These are phyloP conservation scores for Trematocara stigmaticum DNA, from an alignment of 2,113 vertebrate genomes.

Conservation along the genomic window DNA sequence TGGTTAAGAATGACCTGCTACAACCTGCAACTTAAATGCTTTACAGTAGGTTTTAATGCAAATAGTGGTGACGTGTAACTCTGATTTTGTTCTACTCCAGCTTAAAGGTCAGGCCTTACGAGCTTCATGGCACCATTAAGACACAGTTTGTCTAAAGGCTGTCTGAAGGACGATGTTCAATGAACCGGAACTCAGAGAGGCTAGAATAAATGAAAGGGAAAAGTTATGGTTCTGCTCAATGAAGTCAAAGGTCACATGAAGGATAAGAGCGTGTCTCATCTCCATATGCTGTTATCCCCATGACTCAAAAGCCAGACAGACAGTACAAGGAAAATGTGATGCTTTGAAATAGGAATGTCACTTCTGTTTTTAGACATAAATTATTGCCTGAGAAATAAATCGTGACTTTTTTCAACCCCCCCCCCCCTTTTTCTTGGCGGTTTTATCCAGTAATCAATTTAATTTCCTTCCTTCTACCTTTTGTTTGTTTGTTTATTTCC, in stretches of 20 bases:
- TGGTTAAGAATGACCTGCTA: background rate
- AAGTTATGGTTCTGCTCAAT: slow-evolving; percentile 64
- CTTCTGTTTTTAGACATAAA: background rate
- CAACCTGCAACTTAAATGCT: slow-evolving; percentile 8
- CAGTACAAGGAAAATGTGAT: background rate
- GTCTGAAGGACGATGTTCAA: slow-evolving; percentile 57
- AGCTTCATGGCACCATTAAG: slow-evolving; percentile 53
- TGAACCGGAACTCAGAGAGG: slow-evolving; percentile 48
- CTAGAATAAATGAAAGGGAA: slow-evolving; percentile 55
- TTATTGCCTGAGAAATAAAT: background rate
- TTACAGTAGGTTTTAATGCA: slow-evolving; percentile 41
- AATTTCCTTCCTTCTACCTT: slow-evolving; percentile 9
- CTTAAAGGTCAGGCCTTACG: slow-evolving; percentile 62
- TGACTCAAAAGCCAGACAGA: background rate
- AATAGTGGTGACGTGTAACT: background rate
- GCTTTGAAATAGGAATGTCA: background rate
- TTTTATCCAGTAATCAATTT: slow-evolving; percentile 15
- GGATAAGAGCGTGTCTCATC: slow-evolving; percentile 28
- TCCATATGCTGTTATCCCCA: slow-evolving; percentile 9
- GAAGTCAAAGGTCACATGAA: slow-evolving; percentile 66
- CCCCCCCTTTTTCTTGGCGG: background rate
- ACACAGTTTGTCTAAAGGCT: slow-evolving; percentile 59
- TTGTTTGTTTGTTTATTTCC: slow-evolving; percentile 2
- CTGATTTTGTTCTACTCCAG: slow-evolving; percentile 44
- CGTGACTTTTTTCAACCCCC: slow-evolving; percentile 1